Conservation (phyloP, 2,797 vertebrate genomes). For the Holocentrus rufus region DNA sequence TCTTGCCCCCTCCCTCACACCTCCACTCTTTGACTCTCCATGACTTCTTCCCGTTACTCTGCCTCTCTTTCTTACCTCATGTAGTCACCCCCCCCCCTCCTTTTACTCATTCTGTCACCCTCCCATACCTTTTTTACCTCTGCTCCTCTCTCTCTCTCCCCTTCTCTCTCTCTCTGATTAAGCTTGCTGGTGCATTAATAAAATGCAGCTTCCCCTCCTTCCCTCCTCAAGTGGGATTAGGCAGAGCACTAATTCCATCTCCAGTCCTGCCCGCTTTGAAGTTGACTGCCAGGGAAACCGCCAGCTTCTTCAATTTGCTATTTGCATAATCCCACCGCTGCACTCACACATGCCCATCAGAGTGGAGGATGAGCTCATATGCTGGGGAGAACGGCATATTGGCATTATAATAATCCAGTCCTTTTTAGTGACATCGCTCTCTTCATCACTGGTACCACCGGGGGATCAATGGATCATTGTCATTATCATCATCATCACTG, state of each 20-base stretch:
- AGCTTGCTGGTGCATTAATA: conserved; percentile 78
- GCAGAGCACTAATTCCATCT: conserved; percentile 82
- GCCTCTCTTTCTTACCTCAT: conserved; percentile 20
- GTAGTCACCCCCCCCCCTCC: neutral
- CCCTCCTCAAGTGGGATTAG: conserved; percentile 80
- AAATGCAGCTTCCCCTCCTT: conserved; percentile 71
- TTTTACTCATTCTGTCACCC: conserved; percentile 39
- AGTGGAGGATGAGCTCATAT: conserved; percentile 77
- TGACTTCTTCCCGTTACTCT: conserved; percentile 37
- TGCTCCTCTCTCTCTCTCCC: conserved; percentile 16
- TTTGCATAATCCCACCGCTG: conserved; percentile 83
- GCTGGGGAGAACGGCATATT: conserved; percentile 57
- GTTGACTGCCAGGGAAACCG: conserved; percentile 76
- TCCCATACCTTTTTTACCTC: conserved; percentile 18
- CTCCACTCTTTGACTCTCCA: conserved; percentile 17
- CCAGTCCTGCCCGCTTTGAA: conserved; percentile 80
- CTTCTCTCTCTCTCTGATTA: conserved; percentile 60
- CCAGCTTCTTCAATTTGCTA: conserved; percentile 68
- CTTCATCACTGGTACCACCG: conserved; percentile 52
- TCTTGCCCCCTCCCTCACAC: neutral
- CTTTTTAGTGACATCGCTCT: conserved; percentile 40
- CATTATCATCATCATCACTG: conserved; percentile 28
- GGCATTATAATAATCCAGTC: conserved; percentile 73
- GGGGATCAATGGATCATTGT: conserved; percentile 56
- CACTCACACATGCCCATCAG: conserved; percentile 75